phyloP scores from a whole-genome alignment of 2,113 vertebrate species.

The Neopipo cinnamomea region DNA sequence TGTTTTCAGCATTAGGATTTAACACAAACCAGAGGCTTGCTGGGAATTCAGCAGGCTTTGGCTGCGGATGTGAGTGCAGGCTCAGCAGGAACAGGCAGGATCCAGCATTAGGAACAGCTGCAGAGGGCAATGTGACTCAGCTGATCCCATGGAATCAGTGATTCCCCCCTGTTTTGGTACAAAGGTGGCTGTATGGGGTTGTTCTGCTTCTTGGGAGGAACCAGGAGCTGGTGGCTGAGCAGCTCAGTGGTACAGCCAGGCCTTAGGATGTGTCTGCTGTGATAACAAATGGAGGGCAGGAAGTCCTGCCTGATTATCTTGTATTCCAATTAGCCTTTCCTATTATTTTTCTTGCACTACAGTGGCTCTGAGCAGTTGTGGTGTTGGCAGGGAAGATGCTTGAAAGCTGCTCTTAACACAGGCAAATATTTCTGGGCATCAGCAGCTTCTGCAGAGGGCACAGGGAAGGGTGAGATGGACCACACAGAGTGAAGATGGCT shows the following conservation, averaged over 20 bases:
- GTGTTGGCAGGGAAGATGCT: background rate
- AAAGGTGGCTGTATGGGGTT: rapidly evolving
- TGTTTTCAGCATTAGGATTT: background rate
- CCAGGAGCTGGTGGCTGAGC: background rate
- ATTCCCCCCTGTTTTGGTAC: background rate
- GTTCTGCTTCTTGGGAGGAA: background rate
- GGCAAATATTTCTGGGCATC: background rate
- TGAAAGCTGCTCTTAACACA: background rate
- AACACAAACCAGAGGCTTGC: background rate
- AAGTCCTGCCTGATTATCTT: background rate
- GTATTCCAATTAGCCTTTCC: background rate
- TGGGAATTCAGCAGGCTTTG: background rate
- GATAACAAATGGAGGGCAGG: background rate
- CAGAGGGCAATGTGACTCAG: background rate
- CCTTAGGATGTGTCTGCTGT: background rate
- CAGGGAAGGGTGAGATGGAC: background rate
- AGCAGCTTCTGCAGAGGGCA: background rate
- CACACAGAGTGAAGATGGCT: background rate
- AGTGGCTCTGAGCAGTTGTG: background rate
- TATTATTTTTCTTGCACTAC: no score
- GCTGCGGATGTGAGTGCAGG: background rate
- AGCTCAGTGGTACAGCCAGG: background rate
- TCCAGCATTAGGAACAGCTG: background rate
- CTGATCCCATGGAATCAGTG: background rate
- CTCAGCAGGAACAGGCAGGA: background rate